Conservation (phyloP, 2,113 vertebrate genomes). For the Paradoxurus hermaphroditus region DNA sequence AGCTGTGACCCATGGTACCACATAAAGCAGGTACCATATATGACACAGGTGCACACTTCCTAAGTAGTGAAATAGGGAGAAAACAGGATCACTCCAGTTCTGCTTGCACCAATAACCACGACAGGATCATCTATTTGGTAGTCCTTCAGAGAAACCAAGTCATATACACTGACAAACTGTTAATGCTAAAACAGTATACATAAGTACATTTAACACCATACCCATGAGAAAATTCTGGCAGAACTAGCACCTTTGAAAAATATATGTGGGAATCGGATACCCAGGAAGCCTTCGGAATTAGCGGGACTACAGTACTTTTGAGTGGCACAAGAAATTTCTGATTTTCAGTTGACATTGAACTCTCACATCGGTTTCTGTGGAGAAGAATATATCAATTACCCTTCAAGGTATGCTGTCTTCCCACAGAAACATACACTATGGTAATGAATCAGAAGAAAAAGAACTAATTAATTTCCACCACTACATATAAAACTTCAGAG, state of each 20-base stretch:
- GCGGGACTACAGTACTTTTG: background rate
- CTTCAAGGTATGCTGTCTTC: background rate
- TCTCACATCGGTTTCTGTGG: background rate
- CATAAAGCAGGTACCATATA: background rate
- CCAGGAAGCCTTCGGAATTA: background rate
- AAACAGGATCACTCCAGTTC: background rate
- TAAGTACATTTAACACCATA: background rate
- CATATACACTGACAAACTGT: background rate
- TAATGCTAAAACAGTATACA: background rate
- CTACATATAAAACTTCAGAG: slow-evolving; percentile 10
- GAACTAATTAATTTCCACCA: slow-evolving; percentile 10
- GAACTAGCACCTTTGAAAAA: background rate
- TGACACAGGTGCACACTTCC: background rate
- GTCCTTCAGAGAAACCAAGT: background rate
- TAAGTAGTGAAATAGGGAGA: background rate
- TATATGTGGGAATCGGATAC: background rate
- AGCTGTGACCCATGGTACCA: background rate
- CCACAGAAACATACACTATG: background rate
- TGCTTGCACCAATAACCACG: background rate
- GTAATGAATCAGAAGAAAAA: background rate
- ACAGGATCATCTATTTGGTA: background rate
- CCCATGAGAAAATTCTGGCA: slow-evolving; percentile 8
- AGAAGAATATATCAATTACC: background rate
- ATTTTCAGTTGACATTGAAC: background rate
- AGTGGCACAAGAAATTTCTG: background rate